Percentiles rank a stretch among this genome's conserved stretches.
These are phyloP conservation scores for Ceratina japonica DNA, from an alignment of 1,140 invertebrate genomes.

Conservation along the genomic window DNA sequence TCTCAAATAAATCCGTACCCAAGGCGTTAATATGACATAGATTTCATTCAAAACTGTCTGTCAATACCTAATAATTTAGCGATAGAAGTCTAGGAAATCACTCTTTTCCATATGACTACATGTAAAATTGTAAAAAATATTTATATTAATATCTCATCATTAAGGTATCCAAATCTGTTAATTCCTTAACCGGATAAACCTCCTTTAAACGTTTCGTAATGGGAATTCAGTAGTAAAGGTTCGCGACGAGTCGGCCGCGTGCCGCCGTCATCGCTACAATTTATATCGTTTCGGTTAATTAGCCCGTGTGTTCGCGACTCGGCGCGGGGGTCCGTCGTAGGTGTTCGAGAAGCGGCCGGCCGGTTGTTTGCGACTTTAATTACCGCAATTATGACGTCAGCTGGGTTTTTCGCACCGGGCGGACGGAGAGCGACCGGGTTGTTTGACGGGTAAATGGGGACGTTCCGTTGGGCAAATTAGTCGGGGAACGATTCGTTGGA, in stretches of 20 bases:
- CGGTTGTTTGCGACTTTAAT: constrained; percentile 35
- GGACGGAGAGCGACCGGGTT: neutral
- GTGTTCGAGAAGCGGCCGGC: neutral
- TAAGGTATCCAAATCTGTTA: no score
- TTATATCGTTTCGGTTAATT: constrained; percentile 35
- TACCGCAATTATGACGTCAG: constrained; percentile 16
- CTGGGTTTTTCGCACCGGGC: neutral
- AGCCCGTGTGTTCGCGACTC: constrained; percentile 9
- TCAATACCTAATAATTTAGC: no score
- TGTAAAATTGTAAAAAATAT: no score
- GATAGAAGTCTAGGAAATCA: no score
- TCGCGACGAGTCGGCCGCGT: neutral
- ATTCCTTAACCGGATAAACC: no score
- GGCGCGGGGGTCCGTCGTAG: neutral
- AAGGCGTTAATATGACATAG: no score
- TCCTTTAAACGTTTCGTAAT: no score
- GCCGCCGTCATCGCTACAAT: constrained; percentile 21
- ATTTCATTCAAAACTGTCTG: no score
- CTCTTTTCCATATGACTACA: no score
- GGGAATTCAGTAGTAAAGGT: constrained; percentile 7
- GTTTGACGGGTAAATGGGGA: no score
- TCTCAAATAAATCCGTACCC: no score
- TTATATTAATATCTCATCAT: no score
- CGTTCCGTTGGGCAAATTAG: constrained; percentile 12
- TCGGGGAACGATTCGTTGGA: neutral